Evolutionary conservation across 2,888 invertebrate species (phyloP), one percentile per base, ranked within the genome.

Genomic region (Eristalis arbustorum): DNA sequence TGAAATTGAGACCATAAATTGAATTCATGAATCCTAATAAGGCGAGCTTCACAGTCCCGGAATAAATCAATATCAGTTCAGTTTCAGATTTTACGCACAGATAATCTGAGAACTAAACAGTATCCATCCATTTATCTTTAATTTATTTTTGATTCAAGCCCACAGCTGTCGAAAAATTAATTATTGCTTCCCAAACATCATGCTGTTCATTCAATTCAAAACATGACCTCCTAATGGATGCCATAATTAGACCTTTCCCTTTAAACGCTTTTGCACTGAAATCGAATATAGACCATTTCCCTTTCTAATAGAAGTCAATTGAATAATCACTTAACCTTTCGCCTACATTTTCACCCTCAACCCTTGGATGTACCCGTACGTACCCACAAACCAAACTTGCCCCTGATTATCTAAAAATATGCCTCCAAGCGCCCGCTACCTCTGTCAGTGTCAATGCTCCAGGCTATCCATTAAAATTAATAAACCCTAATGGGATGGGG

Each of bases 381-480:
- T 5, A 31, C 31, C 6, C 18, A 49, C 49, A 18, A n/a, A 49
- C 49, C 49, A 49, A 49, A 49, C 49, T 49, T 49, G 18, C 18
- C 18, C 8, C 49, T 49, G 18, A 49, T 49, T 49, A 49, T 49
- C 49, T 18, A 49, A 49, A 49, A 49, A 49, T 49, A 49, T 18
- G 18, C 49, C 49, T 1, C n/a, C 18, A 18, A n/a, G 18, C 8
- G 49, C 49, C 49, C 18, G 18, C 49, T 49, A 49, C 49, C 49
- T 49, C 49, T 18, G 49, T 49, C 49, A 49, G 49, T 49, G 49
- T 59, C 59, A 23, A 59, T 59, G 59, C 25, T 14, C 23, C 14
- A 23, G 25, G 59, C 59, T 13, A 59, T 59, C 59, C 59, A 59
- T 59, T 59, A 59, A 59, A 59, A 59, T 59, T 59, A 59, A 59